Conservation (phyloP, 2,888 invertebrate genomes). For the Ptilodon capucinus region DNA sequence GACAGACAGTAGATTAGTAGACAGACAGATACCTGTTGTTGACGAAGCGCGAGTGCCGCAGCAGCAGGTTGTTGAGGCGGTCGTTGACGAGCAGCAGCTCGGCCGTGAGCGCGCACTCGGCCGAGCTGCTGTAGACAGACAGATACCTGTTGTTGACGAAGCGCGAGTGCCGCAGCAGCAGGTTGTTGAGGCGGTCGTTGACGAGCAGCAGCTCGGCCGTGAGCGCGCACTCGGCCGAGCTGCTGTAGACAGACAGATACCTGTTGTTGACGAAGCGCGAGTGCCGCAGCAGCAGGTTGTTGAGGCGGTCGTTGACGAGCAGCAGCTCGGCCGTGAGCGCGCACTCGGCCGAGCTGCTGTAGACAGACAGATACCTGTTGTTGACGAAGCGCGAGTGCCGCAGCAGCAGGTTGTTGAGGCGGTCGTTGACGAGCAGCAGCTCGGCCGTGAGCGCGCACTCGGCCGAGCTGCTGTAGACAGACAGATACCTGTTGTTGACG, state of each 20-base stretch:
- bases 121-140: too few relatives aligned
- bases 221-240: too few relatives aligned
- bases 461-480: too few relatives aligned
- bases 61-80: slow-evolving; percentile 96
- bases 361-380: slow-evolving; percentile 84
- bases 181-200: slow-evolving; percentile 98
- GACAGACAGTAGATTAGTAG: too few relatives aligned
- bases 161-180: slow-evolving; percentile 94
- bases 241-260: too few relatives aligned
- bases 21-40: slow-evolving; percentile 91
- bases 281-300: slow-evolving; percentile 96
- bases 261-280: slow-evolving; percentile 92
- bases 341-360: too few relatives aligned
- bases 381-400: slow-evolving; percentile 93
- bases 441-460: too few relatives aligned
- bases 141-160: slow-evolving; percentile 89
- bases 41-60: slow-evolving; percentile 92
- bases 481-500: slow-evolving; percentile 92
- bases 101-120: too few relatives aligned
- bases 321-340: slow-evolving; percentile 83
- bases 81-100: slow-evolving; percentile 88
- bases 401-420: slow-evolving; percentile 97
- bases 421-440: slow-evolving; percentile 89
- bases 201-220: slow-evolving; percentile 73
- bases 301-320: slow-evolving; percentile 95